A percentile compares a stretch with the other conserved stretches of the same genome.
These are phyloP conservation scores for Drosophila prostipennis DNA, from an alignment of 2,888 invertebrate genomes.

Conservation along the genomic window DNA sequence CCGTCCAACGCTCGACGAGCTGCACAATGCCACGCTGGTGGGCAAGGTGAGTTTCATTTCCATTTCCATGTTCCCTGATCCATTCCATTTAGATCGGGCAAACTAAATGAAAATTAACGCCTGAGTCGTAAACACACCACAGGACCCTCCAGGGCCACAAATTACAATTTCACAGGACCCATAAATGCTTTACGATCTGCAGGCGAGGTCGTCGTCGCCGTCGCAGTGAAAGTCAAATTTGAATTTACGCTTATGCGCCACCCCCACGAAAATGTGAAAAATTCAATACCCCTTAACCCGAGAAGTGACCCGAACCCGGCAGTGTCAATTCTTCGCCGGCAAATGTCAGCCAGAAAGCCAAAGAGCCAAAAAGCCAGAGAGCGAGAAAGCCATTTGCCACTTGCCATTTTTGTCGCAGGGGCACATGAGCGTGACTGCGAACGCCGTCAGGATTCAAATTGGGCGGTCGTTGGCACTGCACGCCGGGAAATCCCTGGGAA, in stretches of 20 bases:
- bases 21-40: conserved; percentile 92
- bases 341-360: conserved; percentile 12
- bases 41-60: conserved; percentile 88
- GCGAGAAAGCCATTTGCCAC: conserved; percentile 6
- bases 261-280: conserved; percentile 1
- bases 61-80: too few species aligned
- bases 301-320: conserved; percentile 22
- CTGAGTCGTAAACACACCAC: conserved; percentile 26
- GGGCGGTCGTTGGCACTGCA: conserved; percentile 34
- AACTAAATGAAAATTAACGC: conserved; percentile 41
- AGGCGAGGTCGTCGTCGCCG: conserved; percentile 16
- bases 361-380: not conserved
- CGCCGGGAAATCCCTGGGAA: conserved; percentile 15
- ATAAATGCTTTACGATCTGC: conserved; percentile 45
- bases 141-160: conserved; percentile 31
- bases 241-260: conserved; percentile 22
- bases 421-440: conserved; percentile 36
- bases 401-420: conserved; percentile 7
- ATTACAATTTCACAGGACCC: conserved; percentile 42
- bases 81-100: not conserved
- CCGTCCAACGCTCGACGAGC: conserved; percentile 94
- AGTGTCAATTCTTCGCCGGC: conserved; percentile 10
- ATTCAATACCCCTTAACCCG: conserved; percentile 25
- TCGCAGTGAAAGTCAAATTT: conserved; percentile 36
- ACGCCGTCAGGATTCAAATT: conserved; percentile 17